Evolutionary conservation across 2,888 invertebrate species (phyloP).

Genomic region (Flexamia atlantica): DNA sequence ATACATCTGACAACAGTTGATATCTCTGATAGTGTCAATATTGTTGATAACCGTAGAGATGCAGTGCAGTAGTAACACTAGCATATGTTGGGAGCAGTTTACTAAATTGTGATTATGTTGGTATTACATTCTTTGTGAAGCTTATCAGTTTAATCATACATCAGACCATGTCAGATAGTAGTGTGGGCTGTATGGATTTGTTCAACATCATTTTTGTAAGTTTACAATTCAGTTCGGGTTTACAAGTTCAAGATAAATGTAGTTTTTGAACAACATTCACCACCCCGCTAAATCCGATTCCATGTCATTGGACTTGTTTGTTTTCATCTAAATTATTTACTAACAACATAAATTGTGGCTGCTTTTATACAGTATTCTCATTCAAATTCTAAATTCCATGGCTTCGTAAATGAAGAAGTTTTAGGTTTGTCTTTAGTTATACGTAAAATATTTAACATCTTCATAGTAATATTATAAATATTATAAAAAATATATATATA

Average conservation of each 20-base stretch:
- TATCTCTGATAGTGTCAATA: slow-evolving; percentile 30
- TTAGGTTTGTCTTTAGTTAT: too few species aligned
- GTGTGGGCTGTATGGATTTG: slow-evolving; percentile 23
- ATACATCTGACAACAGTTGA: neutral
- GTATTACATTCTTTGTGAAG: slow-evolving; percentile 9
- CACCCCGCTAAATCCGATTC: neutral
- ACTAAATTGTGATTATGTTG: slow-evolving; percentile 51
- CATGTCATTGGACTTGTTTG: too few species aligned
- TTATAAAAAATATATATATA: too few species aligned
- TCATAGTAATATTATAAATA: too few species aligned
- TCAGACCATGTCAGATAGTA: slow-evolving; percentile 45
- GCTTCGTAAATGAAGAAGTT: too few species aligned
- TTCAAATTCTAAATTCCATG: too few species aligned
- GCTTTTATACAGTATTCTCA: too few species aligned
- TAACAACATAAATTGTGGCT: too few species aligned
- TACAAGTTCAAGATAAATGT: neutral
- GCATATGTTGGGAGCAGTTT: neutral
- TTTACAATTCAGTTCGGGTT: neutral
- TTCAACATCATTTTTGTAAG: slow-evolving; percentile 49
- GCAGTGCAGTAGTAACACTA: neutral
- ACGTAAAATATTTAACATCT: too few species aligned
- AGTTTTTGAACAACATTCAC: neutral
- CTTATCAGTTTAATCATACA: slow-evolving; percentile 50
- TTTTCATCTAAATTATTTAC: too few species aligned
- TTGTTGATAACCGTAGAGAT: neutral